phyloP scores from a whole-genome alignment of 2,888 invertebrate genomes.

The Clistopyga incitator region DNA sequence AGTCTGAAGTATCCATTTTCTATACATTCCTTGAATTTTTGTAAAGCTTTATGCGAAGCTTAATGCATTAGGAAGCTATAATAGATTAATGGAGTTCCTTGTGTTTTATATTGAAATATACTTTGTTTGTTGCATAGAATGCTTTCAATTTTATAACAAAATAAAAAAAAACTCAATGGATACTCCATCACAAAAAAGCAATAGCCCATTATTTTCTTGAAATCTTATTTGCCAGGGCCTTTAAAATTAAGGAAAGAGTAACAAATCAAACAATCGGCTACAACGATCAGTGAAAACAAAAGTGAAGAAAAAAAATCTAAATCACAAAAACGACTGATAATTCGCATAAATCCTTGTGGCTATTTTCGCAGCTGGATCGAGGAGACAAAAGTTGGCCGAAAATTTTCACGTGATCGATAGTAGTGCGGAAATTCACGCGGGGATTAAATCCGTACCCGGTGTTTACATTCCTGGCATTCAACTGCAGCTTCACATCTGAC shows the following conservation, averaged over 20 bases:
- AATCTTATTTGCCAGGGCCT: too few species aligned
- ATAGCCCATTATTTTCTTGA: too few species aligned
- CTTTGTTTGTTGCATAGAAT: too few species aligned
- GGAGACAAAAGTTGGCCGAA: slow-evolving; percentile 32
- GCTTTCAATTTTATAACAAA: too few species aligned
- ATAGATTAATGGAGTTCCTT: too few species aligned
- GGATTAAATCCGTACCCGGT: slow-evolving; percentile 65
- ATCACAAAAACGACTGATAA: neutral
- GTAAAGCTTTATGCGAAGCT: too few species aligned
- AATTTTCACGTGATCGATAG: slow-evolving; percentile 8
- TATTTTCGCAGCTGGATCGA: neutral
- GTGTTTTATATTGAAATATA: too few species aligned
- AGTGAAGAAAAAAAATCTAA: neutral
- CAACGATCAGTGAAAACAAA: neutral
- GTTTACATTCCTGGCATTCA: slow-evolving; percentile 67
- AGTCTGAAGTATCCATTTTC: too few species aligned
- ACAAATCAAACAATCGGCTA: neutral
- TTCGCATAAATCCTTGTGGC: neutral
- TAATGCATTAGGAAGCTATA: too few species aligned
- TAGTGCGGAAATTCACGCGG: slow-evolving; percentile 61
- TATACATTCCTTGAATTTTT: too few species aligned
- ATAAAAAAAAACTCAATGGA: too few species aligned
- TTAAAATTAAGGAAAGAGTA: neutral
- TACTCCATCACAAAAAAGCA: too few species aligned
- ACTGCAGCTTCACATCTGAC: slow-evolving; percentile 57